These are phyloP conservation scores for Lophochroa leadbeateri DNA, from an alignment of 2,113 vertebrate genomes.

Conservation along the genomic window DNA sequence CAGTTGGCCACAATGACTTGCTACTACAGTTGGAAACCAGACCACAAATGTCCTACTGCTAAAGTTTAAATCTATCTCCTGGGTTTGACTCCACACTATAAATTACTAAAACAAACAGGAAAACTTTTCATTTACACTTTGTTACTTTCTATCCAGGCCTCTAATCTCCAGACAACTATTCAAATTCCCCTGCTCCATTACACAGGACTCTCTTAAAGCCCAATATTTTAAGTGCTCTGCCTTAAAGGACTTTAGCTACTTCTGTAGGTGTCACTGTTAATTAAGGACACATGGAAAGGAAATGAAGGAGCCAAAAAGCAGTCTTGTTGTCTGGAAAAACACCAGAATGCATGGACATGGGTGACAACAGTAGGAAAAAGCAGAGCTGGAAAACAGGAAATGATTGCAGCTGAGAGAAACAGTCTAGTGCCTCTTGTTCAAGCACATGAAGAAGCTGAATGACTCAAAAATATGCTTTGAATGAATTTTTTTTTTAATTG, in stretches of 20 bases:
- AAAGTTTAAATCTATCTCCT: conserved; percentile 31
- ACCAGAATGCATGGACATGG: conserved; percentile 23
- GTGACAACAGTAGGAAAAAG: conserved; percentile 51
- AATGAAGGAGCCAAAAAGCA: conserved; percentile 43
- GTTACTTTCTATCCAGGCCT: conserved; percentile 1
- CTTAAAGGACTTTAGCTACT: conserved; percentile 1
- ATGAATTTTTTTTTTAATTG: not conserved
- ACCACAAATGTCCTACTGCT: conserved; percentile 44
- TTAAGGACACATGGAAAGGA: conserved; percentile 50
- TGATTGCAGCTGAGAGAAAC: not conserved
- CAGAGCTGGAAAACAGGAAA: not conserved
- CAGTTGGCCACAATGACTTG: conserved; percentile 44
- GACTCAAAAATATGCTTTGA: not conserved
- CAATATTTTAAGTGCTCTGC: not conserved
- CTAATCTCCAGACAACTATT: not conserved
- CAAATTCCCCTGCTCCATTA: not conserved
- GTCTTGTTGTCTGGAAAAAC: conserved; percentile 37
- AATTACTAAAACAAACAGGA: conserved; percentile 56
- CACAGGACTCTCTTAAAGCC: not conserved
- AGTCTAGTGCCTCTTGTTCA: not conserved
- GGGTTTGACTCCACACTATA: conserved; percentile 36
- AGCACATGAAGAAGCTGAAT: not conserved
- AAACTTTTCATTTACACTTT: conserved; percentile 21
- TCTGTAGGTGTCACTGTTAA: conserved; percentile 45
- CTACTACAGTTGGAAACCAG: conserved; percentile 42